Base-by-base conservation (phyloP, 2,888 invertebrate species). In the Protophormia terraenovae region DNA sequence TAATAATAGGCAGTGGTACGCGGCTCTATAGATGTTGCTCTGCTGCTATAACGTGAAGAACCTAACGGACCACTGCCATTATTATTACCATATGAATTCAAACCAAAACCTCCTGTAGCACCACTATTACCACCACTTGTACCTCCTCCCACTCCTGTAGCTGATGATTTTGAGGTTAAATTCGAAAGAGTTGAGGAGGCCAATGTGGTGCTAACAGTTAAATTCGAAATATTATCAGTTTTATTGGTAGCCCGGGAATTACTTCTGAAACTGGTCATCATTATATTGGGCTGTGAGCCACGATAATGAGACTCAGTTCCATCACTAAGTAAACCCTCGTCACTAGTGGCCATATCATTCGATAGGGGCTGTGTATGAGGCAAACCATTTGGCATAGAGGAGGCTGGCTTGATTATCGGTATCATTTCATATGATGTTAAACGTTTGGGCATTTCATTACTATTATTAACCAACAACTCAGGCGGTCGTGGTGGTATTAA, bases 1-100 rank as follows among this genome's bases (percentile, higher is more conserved):
- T 92, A 92, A 87, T 92, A 92, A 86, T 92, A 92, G 58, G 92
- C 92, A 72, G 91, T 92, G 64, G 90, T 90, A 58, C 92, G 92
- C 0, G 91, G 90, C 87, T 92, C 92, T 53, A 89, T 89, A 5
- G 78, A 84, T 14, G 79, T 50, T 45, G 84, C 86, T 84, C 87
- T 87, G 58, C 82, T 80, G 22, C 76, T 62, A 7, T 79, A 85
- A 53, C 85, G 82, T 27, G 73, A 80, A 24, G 82, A 83, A 83
- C 73, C 69, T 27, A 64, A 71, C 73, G 82, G 82, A 82, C 85
- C 85, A 83, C 85, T 78, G 47, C 82, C 78, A 67, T 32, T 80
- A 83, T 55, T 80, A 86, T 80, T 86, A 83, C 79, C 86, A 83
- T 83, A 83, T 41, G 76, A 76, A 80, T 62, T 83, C 83, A 83